Evolutionary conservation across 1,140 invertebrate species (phyloP), one percentile per base, ranked within the genome.

Genomic region (Acromyrmex heyeri): DNA sequence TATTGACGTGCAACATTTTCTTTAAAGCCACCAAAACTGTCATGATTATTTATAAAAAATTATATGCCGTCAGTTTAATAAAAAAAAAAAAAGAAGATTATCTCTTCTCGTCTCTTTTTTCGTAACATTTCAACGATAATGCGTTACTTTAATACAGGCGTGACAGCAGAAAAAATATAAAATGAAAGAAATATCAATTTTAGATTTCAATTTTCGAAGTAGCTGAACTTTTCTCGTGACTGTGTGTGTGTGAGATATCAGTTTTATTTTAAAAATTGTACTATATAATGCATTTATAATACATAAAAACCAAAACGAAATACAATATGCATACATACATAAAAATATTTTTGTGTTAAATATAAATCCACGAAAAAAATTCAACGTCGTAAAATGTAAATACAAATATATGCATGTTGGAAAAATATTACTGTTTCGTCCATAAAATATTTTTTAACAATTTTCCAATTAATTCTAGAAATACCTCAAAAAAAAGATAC

Each of bases 291-390:
- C n/a, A 44, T 67, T 44, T 67, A n/a, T n/a, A n/a, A n/a, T n/a
- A 67, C 64, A 67, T 67, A 44, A 44, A 67, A 38, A 30, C 14
- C 3, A 65, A 16, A 64, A 65, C 62, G 30, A 8, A n/a, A 67
- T 67, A 18, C 34, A 24, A 67, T 67, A 67, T 67, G 64, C 64
- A 44, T 67, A 67, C 34, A 14, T 44, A 65, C 14, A 21, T 16
- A 44, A 5, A 44, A 67, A 67, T 2, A 14, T 67, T 67, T 67
- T 67, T 44, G 34, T 14, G n/a, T 21, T 67, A 67, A 67, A 67
- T 14, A 44, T 44, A 10, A 69, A 48, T 48, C 21, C 38, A 27
- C 0, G 12, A 24, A 50, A 67, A 69, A 69, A 69, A 38, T 48
- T 69, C 21, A 67, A 67, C 18, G 5, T 2, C 7, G 3, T 16